phyloP scores from a whole-genome alignment of 2,888 invertebrate genomes.

The Epirrita christyi region DNA sequence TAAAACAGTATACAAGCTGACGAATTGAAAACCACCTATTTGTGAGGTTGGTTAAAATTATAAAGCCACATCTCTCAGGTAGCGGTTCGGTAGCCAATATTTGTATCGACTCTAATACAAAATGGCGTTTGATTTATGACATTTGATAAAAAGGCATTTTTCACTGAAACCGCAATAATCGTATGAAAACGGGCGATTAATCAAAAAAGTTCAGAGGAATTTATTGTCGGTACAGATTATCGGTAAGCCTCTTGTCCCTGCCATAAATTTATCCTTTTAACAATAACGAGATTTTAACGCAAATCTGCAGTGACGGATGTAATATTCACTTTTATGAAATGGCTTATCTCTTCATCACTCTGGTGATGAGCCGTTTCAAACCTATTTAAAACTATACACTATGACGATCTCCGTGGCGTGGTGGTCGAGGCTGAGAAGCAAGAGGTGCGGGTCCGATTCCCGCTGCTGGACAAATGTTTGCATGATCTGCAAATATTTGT shows the following conservation, averaged over 20 bases:
- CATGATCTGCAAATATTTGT: no score
- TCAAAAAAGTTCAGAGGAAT: conserved; percentile 62
- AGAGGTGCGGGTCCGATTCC: no score
- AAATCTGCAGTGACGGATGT: conserved; percentile 18
- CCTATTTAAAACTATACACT: no score
- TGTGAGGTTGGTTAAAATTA: no score
- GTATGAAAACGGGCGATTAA: conserved; percentile 58
- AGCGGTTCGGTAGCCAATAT: conserved; percentile 7
- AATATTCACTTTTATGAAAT: conserved; percentile 1
- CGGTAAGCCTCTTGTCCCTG: conserved; percentile 57
- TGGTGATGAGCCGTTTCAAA: neutral
- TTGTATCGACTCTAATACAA: conserved; percentile 28
- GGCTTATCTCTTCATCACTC: neutral
- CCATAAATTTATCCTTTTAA: conserved; percentile 50
- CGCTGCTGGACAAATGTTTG: no score
- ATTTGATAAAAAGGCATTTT: conserved; percentile 46
- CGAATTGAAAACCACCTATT: no score
- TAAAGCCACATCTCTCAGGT: neutral
- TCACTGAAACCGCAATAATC: conserved; percentile 52
- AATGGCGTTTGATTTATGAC: conserved; percentile 37
- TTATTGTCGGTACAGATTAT: conserved; percentile 63
- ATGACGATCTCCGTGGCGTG: no score
- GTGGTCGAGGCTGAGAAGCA: no score
- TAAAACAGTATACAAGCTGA: no score
- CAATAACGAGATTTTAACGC: conserved; percentile 33